Conservation (phyloP, 1,140 invertebrate genomes). For the Xylocopa sonorina region DNA sequence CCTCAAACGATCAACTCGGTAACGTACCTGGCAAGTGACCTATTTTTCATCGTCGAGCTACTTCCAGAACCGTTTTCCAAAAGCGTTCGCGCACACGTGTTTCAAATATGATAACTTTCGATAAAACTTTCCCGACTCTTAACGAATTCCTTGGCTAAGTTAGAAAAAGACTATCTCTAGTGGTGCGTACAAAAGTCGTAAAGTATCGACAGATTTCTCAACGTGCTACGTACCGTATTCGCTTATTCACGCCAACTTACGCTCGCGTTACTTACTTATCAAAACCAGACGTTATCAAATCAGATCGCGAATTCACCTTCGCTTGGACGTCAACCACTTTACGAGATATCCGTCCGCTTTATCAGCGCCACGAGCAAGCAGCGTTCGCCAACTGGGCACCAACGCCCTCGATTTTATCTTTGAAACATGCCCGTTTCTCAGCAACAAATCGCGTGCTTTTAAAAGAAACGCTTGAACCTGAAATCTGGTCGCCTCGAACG, state of each 20-base stretch:
- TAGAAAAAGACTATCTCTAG: not conserved
- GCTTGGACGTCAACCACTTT: slow-evolving; percentile 13
- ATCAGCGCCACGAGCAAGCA: slow-evolving; percentile 3
- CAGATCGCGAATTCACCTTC: slow-evolving; percentile 39
- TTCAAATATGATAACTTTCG: too few species aligned
- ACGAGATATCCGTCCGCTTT: slow-evolving; percentile 17
- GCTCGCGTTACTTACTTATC: slow-evolving; percentile 8
- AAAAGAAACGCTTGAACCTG: not conserved
- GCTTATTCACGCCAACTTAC: not conserved
- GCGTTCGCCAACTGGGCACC: not conserved
- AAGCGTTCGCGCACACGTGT: too few species aligned
- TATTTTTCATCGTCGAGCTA: too few species aligned
- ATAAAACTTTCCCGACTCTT: too few species aligned
- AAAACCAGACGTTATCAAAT: slow-evolving; percentile 28
- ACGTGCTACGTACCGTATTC: not conserved
- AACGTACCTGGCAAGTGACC: too few species aligned
- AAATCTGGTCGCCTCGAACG: slow-evolving; percentile 32
- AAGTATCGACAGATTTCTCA: not conserved
- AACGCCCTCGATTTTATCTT: slow-evolving; percentile 41
- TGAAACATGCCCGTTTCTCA: slow-evolving; percentile 28
- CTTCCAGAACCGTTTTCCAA: too few species aligned
- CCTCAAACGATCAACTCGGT: too few species aligned
- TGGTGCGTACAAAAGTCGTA: not conserved
- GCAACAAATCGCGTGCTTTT: slow-evolving; percentile 23
- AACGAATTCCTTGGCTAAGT: too few species aligned